Evolutionary conservation across 2,113 vertebrate species (phyloP), one percentile per base, ranked within the genome.

Genomic region (Stictonetta naevosa): DNA sequence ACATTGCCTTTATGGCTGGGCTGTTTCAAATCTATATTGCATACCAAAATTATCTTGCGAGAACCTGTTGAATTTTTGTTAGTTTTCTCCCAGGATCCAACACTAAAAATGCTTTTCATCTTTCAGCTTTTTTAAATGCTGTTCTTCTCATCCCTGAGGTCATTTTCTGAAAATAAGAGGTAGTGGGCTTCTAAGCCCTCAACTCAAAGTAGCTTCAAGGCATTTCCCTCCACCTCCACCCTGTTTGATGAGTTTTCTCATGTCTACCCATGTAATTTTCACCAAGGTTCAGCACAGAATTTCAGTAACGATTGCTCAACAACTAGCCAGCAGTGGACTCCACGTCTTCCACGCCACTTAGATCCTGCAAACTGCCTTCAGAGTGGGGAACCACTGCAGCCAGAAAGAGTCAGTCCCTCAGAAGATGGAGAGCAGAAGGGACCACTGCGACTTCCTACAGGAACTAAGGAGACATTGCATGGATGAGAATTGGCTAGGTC

Each of bases 391-490:
- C 6, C 0, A 1, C 18, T 69, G 21, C 63, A 86, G 38, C 9
- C 48, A 85, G 66, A 36, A 82, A 84, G 52, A 81, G 20, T 1
- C 29, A 22, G 14, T 8, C 55, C 29, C 77, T 71, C 20, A 13
- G 48, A 52, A 85, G 36, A 83, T 1, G 3, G 28, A 64, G 40
- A 67, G 40, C 0, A 0, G 38, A 11, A 73, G 22, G 50, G 26
- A 83, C 19, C 19, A 50, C 13, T 6, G 10, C 10, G n/a, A 46
- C 3, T 91, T 64, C 53, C 31, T 81, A n/a, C 3, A 63, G 11
- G 19, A 59, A 87, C 4, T 11, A n/a, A 25, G 11, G 40, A 80
- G 40, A 59, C 1, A 33, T 25, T 8, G 1, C 23, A 36, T 16
- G 13, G 8, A 25, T n/a, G 50, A 89, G 44, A 78, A 6, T 23